Percentiles rank a stretch among this genome's conserved stretches.
phyloP scores from a whole-genome alignment of 30 jellyfish, hydroid and myxozoan species.

The Aurelia aurita complex sp. Pacific region DNA sequence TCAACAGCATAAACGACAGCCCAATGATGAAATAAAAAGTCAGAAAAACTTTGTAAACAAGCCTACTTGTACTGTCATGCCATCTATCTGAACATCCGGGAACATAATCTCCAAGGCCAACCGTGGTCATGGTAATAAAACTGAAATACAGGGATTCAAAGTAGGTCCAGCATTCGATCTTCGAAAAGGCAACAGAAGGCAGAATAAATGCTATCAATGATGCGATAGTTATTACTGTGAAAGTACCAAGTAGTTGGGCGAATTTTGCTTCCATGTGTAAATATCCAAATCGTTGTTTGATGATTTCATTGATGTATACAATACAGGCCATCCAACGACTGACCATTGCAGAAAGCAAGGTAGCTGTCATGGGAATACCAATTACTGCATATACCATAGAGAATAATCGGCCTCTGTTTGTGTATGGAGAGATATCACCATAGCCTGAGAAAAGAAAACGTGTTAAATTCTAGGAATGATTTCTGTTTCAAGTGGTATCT shows the following conservation, averaged over 20 bases:
- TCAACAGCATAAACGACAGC: slow-evolving; percentile 53
- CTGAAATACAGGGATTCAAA: slow-evolving; percentile 69
- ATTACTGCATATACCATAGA: slow-evolving; percentile 63
- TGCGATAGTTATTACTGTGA: slow-evolving; percentile 30
- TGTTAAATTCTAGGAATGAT: too few species aligned
- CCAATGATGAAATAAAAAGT: slow-evolving; percentile 66
- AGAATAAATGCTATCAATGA: slow-evolving; percentile 46
- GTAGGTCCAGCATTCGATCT: slow-evolving; percentile 64
- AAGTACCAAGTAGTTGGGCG: slow-evolving; percentile 32
- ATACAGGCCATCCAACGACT: slow-evolving; percentile 60
- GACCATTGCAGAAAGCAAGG: slow-evolving; percentile 65
- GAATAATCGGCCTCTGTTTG: slow-evolving; percentile 40
- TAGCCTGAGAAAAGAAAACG: slow-evolving; percentile 25
- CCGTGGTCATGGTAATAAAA: slow-evolving; percentile 78
- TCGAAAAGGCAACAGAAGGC: slow-evolving; percentile 54
- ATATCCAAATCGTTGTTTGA: slow-evolving; percentile 10
- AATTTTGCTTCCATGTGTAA: slow-evolving; percentile 20
- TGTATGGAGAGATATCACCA: slow-evolving; percentile 70
- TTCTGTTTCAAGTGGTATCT: too few species aligned
- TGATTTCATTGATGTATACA: not conserved
- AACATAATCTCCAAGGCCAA: slow-evolving; percentile 73
- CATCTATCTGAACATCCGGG: slow-evolving; percentile 73
- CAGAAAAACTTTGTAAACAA: slow-evolving; percentile 45
- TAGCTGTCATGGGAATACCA: slow-evolving; percentile 85
- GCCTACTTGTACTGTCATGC: slow-evolving; percentile 52